Evolutionary conservation across 2,888 invertebrate genomes (phyloP).

Genomic region (Tanytarsus gracilentus): DNA sequence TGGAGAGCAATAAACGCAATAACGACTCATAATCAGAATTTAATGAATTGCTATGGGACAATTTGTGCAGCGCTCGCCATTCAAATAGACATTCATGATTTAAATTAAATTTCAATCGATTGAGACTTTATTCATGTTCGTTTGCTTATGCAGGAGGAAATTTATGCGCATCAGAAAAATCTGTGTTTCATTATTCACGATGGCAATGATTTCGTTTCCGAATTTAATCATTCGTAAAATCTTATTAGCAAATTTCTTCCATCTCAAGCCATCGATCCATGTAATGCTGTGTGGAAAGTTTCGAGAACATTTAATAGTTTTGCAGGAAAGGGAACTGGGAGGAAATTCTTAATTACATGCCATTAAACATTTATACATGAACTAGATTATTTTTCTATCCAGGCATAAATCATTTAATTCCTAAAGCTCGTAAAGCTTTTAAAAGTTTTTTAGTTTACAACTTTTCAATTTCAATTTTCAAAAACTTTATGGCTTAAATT

Average conservation of each 20-base stretch:
- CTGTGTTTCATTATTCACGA: background rate
- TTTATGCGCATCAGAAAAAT: background rate
- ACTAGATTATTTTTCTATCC: no score
- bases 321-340: no score
- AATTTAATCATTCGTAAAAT: background rate
- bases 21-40: slow-evolving; percentile 14
- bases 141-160: background rate
- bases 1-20: background rate
- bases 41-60: slow-evolving; percentile 18
- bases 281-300: no score
- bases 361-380: no score
- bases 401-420: no score
- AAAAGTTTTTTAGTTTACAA: no score
- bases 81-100: slow-evolving; percentile 3
- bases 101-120: background rate
- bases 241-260: background rate
- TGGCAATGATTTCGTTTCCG: background rate
- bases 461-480: no score
- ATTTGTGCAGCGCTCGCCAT: background rate
- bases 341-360: no score
- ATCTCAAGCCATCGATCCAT: no score
- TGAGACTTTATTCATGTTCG: background rate
- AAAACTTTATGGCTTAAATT: no score
- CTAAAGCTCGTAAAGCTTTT: no score
- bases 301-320: no score